phyloP scores from a whole-genome alignment of 2,888 invertebrate species.

The Zeuzera pyrina region DNA sequence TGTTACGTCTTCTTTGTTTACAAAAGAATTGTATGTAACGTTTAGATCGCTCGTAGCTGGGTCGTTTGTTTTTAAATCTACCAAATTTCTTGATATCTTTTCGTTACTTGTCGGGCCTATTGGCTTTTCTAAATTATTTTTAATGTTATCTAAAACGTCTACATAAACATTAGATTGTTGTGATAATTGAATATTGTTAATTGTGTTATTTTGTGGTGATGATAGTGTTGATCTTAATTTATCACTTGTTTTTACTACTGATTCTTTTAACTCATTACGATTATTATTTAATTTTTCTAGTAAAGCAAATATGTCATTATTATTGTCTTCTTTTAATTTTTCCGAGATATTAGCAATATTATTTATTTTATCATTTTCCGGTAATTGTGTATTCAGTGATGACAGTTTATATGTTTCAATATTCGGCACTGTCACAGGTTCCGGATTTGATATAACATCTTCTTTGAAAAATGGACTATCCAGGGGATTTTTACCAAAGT shows the following conservation, averaged over 20 bases:
- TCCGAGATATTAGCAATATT: conserved; percentile 11
- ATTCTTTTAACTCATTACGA: conserved; percentile 17
- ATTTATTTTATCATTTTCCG: conserved; percentile 12
- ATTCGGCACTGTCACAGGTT: conserved; percentile 41
- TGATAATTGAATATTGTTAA: conserved; percentile 11
- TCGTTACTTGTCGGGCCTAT: neutral
- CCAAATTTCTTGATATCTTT: neutral
- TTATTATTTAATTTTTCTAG: conserved; percentile 27
- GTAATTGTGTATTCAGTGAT: conserved; percentile 8
- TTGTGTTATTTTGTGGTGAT: conserved; percentile 7
- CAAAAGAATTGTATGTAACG: conserved; percentile 21
- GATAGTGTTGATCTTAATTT: conserved; percentile 12
- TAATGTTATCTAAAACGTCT: conserved; percentile 65
- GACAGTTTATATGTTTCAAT: conserved; percentile 23
- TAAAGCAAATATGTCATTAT: conserved; percentile 23
- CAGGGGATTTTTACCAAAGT: conserved; percentile 82
- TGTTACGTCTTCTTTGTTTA: conserved; percentile 30
- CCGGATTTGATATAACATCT: conserved; percentile 61
- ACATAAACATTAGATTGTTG: conserved; percentile 47
- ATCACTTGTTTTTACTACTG: conserved; percentile 16
- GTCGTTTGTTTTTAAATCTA: neutral
- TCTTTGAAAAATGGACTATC: conserved; percentile 82
- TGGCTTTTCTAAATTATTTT: conserved; percentile 13
- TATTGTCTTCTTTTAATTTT: conserved; percentile 14
- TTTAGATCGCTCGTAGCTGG: conserved; percentile 12